A percentile compares a stretch with the other conserved stretches of the same genome.
These are phyloP conservation scores for Caprella mutica DNA, from an alignment of 2,888 invertebrate species.

Conservation along the genomic window DNA sequence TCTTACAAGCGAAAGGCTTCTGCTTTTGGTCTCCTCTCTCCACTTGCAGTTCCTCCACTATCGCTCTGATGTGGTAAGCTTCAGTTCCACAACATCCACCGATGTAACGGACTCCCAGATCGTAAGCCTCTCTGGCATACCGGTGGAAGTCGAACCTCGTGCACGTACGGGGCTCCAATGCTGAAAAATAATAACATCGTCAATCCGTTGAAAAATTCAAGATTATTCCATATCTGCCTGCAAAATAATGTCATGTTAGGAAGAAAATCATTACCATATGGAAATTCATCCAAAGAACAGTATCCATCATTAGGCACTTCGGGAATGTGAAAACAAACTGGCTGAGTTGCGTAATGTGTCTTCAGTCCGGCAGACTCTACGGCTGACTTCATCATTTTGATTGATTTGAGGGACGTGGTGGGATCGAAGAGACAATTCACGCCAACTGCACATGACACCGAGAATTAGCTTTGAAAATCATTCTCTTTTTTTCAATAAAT, in stretches of 20 bases:
- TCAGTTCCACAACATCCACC: slow-evolving; percentile 43
- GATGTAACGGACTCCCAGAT: slow-evolving; percentile 41
- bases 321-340: slow-evolving; percentile 39
- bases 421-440: slow-evolving; percentile 43
- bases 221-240: too few species aligned
- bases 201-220: too few species aligned
- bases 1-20: slow-evolving; percentile 38
- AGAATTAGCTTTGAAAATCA: too few species aligned
- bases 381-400: slow-evolving; percentile 40
- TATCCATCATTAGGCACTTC: slow-evolving; percentile 41
- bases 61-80: slow-evolving; percentile 41
- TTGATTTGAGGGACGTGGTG: slow-evolving; percentile 37
- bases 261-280: slow-evolving; percentile 42
- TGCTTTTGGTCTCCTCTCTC: slow-evolving; percentile 37
- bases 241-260: too few species aligned
- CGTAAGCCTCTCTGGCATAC: slow-evolving; percentile 41
- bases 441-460: slow-evolving; percentile 38
- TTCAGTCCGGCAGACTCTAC: slow-evolving; percentile 38
- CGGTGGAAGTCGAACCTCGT: slow-evolving; percentile 42
- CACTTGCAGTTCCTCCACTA: slow-evolving; percentile 40
- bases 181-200: slow-evolving; percentile 36
- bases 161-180: slow-evolving; percentile 40
- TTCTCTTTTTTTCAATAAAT: too few species aligned
- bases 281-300: slow-evolving; percentile 43
- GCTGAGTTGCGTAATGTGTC: slow-evolving; percentile 40